Evolutionary conservation across 2,888 invertebrate species (phyloP).

Genomic region (Anoplius nigerrimus): DNA sequence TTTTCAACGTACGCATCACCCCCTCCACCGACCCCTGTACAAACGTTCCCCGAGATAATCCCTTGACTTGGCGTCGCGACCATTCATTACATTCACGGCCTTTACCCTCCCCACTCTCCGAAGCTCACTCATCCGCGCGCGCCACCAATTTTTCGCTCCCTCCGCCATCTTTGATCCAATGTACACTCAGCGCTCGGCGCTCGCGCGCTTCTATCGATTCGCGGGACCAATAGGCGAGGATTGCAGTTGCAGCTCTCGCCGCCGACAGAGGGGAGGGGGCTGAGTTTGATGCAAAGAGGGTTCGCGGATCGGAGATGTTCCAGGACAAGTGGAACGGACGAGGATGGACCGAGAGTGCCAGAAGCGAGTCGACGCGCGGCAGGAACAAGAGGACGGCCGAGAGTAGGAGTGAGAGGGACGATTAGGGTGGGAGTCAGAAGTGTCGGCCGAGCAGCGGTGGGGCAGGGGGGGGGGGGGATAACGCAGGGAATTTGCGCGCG

Average conservation of each 20-base stretch:
- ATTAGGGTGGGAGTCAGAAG: too few species aligned
- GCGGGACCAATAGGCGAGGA: slow-evolving; percentile 28
- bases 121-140: too few species aligned
- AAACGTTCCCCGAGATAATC: too few species aligned
- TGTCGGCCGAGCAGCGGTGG: too few species aligned
- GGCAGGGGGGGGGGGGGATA: too few species aligned
- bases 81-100: too few species aligned
- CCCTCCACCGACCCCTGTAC: too few species aligned
- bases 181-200: slow-evolving; percentile 27
- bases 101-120: too few species aligned
- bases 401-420: not conserved
- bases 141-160: not conserved
- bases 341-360: not conserved
- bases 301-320: too few species aligned
- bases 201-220: slow-evolving; percentile 50
- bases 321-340: too few species aligned
- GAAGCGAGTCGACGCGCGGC: not conserved
- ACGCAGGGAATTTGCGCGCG: not conserved
- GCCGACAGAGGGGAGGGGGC: not conserved
- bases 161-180: slow-evolving; percentile 20
- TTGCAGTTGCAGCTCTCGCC: slow-evolving; percentile 24
- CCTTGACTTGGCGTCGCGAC: too few species aligned
- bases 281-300: slow-evolving; percentile 7
- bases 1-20: too few species aligned
- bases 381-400: not conserved